These are phyloP conservation scores for Hydrotaea diabolus DNA, from an alignment of 2,888 invertebrate species.

Conservation along the genomic window DNA sequence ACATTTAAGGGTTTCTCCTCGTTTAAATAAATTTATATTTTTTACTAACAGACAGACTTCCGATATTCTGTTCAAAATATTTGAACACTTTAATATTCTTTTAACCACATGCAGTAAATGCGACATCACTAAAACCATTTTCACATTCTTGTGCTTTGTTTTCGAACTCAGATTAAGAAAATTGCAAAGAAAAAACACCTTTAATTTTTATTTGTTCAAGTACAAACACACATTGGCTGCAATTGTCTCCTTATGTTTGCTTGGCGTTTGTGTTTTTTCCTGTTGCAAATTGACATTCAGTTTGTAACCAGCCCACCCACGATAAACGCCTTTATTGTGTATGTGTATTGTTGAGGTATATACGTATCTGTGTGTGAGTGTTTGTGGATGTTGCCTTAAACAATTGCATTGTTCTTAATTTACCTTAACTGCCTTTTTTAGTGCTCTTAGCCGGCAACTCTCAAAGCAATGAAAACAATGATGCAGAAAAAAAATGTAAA, in stretches of 20 bases:
- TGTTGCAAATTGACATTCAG: slow-evolving; percentile 46
- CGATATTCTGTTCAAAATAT: too few species aligned
- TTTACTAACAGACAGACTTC: too few species aligned
- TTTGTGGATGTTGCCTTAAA: slow-evolving; percentile 40
- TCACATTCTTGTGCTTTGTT: too few species aligned
- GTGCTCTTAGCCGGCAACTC: slow-evolving; percentile 64
- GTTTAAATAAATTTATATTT: too few species aligned
- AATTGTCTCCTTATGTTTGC: slow-evolving; percentile 8
- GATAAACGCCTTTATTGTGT: slow-evolving; percentile 46
- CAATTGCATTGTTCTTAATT: slow-evolving; percentile 66
- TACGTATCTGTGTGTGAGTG: slow-evolving; percentile 19
- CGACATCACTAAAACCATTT: too few species aligned
- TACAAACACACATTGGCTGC: not conserved
- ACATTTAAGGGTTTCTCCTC: too few species aligned
- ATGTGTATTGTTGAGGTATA: slow-evolving; percentile 31
- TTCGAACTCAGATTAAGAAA: not conserved
- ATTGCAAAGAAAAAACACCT: not conserved
- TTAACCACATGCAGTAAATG: too few species aligned
- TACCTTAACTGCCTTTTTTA: slow-evolving; percentile 65
- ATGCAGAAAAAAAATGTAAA: slow-evolving; percentile 49
- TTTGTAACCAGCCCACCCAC: slow-evolving; percentile 21
- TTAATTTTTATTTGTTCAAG: slow-evolving; percentile 23
- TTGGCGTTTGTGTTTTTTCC: slow-evolving; percentile 25
- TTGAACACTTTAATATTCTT: too few species aligned
- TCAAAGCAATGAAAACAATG: slow-evolving; percentile 63